Conservation (phyloP, 1,140 invertebrate species). For the Tachypleus tridentatus region DNA sequence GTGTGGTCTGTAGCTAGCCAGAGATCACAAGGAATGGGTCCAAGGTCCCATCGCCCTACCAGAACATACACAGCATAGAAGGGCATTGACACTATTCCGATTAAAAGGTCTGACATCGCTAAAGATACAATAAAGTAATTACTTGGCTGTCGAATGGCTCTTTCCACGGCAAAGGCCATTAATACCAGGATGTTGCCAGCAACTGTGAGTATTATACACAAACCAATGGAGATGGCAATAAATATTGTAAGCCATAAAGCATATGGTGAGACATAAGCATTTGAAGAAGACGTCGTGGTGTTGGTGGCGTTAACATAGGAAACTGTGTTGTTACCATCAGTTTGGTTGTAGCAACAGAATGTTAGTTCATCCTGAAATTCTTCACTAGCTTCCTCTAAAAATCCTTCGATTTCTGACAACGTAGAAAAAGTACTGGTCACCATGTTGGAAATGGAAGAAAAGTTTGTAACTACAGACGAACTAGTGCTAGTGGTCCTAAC, state of each 20-base stretch:
- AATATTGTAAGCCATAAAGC: constrained; percentile 79
- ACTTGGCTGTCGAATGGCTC: constrained; percentile 92
- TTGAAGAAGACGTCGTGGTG: too few relatives aligned
- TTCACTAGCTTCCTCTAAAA: too few relatives aligned
- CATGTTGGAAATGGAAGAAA: too few relatives aligned
- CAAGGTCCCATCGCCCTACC: constrained; percentile 91
- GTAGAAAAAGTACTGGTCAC: too few relatives aligned
- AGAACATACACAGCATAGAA: constrained; percentile 82
- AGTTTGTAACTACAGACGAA: too few relatives aligned
- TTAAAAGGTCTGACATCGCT: constrained; percentile 93
- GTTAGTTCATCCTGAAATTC: too few relatives aligned
- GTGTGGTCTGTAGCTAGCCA: constrained; percentile 99
- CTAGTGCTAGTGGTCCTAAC: too few relatives aligned
- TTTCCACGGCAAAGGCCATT: constrained; percentile 89
- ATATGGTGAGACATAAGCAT: constrained; percentile 45
- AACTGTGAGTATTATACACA: constrained; percentile 83
- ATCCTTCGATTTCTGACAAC: too few relatives aligned
- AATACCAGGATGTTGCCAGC: constrained; percentile 95
- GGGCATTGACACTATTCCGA: constrained; percentile 59
- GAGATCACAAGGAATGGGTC: constrained; percentile 88
- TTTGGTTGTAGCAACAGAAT: too few relatives aligned
- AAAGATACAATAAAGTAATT: constrained; percentile 99
- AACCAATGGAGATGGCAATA: constrained; percentile 70
- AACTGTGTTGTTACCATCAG: too few relatives aligned
- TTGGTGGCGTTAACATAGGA: too few relatives aligned